Conservation (phyloP, 1,140 invertebrate genomes). For the Myzus persicae region DNA sequence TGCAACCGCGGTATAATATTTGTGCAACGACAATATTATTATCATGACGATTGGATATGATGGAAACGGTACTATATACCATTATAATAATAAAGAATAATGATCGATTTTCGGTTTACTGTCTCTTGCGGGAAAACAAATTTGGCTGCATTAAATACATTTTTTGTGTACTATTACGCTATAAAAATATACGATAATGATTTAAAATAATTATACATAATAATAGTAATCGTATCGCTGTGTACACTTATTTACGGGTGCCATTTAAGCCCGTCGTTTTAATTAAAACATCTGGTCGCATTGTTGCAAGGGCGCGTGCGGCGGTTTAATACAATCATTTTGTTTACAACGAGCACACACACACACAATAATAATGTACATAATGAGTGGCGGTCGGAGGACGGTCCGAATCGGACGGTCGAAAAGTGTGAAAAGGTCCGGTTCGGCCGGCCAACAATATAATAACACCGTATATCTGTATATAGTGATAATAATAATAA, state of each 20-base stretch:
- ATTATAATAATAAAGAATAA: too few relatives aligned
- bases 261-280: not conserved
- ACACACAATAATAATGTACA: not conserved
- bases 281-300: slow-evolving; percentile 32
- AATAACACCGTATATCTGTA: not conserved
- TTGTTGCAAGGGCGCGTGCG: not conserved
- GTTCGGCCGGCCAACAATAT: not conserved
- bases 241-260: not conserved
- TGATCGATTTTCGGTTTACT: not conserved
- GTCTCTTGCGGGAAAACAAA: too few relatives aligned
- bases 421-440: slow-evolving; percentile 27
- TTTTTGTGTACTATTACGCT: too few relatives aligned
- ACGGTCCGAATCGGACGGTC: not conserved
- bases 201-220: not conserved
- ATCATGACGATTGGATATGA: too few relatives aligned
- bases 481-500: not conserved
- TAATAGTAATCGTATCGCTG: too few relatives aligned
- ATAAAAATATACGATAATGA: too few relatives aligned
- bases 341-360: not conserved
- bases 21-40: not conserved
- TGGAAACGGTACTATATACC: too few relatives aligned
- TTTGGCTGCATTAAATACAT: not conserved
- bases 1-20: not conserved
- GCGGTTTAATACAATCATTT: not conserved
- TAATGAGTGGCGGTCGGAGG: not conserved